Evolutionary conservation across 35 echinoderm and acorn worm genomes (phyloP).

Genomic region (Lytechinus pictus): DNA sequence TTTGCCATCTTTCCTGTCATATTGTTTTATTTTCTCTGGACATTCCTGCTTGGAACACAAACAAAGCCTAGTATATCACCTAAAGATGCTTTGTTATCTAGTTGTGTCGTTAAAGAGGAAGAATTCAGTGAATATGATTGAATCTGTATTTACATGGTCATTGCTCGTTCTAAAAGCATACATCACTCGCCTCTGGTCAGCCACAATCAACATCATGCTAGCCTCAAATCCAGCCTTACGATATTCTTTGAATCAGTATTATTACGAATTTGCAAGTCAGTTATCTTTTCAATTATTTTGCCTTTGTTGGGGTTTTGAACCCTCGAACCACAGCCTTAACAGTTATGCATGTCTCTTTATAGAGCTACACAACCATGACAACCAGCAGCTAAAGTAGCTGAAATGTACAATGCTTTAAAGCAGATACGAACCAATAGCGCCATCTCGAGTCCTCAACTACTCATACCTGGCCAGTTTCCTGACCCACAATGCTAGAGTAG

Average conservation of each 20-base stretch:
- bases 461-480: no score
- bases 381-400: no score
- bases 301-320: neutral
- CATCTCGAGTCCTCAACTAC: no score
- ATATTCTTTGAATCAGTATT: neutral
- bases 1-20: no score
- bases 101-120: neutral
- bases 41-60: neutral
- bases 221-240: neutral
- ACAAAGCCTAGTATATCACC: neutral
- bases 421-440: no score
- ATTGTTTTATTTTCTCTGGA: no score
- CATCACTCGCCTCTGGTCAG: neutral
- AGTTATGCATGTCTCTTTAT: no score
- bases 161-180: neutral
- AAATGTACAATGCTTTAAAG: no score
- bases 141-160: constrained; percentile 12
- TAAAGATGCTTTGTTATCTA: neutral
- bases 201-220: neutral
- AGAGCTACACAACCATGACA: no score
- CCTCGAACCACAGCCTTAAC: no score
- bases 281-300: neutral
- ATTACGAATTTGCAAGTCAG: neutral
- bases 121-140: neutral
- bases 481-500: no score